A percentile compares a stretch with the other conserved stretches of the same genome.
Conservation (phyloP, 2,888 invertebrate genomes). For the Nomada ruficornis region DNA sequence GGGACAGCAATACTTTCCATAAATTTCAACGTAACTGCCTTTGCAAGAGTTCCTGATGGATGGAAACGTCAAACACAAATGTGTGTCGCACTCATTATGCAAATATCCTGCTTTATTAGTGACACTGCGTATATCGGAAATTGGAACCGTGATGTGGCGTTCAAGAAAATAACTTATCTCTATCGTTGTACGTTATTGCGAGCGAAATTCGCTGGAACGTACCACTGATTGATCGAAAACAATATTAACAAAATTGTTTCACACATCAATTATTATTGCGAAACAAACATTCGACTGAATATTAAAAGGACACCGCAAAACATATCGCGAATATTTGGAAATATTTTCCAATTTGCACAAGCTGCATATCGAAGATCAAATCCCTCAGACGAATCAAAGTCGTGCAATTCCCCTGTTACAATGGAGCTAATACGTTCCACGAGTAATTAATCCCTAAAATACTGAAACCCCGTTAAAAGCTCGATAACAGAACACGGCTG, state of each 20-base stretch:
- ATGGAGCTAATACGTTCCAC: not conserved
- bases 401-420: not conserved
- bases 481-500: conserved; percentile 6
- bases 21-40: no score
- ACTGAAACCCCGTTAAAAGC: conserved; percentile 1
- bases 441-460: conserved; percentile 21
- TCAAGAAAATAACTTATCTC: conserved; percentile 10
- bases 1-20: no score
- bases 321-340: not conserved
- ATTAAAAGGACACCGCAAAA: no score
- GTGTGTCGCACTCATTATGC: not conserved
- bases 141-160: not conserved
- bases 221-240: not conserved
- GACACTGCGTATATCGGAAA: not conserved
- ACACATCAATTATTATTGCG: not conserved
- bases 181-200: not conserved
- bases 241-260: not conserved
- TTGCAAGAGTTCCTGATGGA: not conserved
- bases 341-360: not conserved
- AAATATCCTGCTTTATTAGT: not conserved
- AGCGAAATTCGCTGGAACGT: not conserved
- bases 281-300: not conserved
- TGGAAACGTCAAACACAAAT: not conserved
- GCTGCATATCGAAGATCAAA: not conserved
- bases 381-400: not conserved